These are phyloP conservation scores for Austrolebias charrua DNA, from an alignment of 2,797 vertebrate species.

Conservation along the genomic window DNA sequence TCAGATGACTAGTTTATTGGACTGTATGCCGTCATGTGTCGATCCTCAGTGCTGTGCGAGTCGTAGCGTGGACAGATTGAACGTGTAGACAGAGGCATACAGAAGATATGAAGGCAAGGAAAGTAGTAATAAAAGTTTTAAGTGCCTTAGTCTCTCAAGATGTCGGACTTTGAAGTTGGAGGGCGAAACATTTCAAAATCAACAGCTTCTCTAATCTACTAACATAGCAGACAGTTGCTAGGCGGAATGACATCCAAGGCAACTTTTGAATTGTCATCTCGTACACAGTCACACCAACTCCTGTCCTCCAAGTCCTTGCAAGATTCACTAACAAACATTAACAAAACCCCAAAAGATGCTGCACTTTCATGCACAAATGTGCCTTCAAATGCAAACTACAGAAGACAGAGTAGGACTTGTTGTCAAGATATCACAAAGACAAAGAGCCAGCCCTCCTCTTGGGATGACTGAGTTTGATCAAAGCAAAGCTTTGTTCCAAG, in stretches of 20 bases:
- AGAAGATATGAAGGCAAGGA: constrained; percentile 6
- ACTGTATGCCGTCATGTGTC: constrained; percentile 17
- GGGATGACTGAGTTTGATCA: constrained; percentile 66
- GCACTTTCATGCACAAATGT: constrained; percentile 41
- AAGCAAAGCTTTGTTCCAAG: constrained; percentile 71
- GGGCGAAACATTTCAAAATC: constrained; percentile 68
- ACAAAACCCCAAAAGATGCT: constrained; percentile 29
- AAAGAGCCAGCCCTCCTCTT: constrained; percentile 58
- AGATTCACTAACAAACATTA: constrained; percentile 23
- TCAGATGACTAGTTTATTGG: constrained; percentile 15
- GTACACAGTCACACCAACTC: constrained; percentile 28
- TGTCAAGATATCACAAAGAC: constrained; percentile 68
- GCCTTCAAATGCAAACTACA: constrained; percentile 43
- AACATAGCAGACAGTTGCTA: constrained; percentile 64
- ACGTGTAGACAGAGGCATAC: constrained; percentile 23
- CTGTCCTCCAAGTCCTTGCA: constrained; percentile 38
- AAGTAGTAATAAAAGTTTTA: constrained; percentile 62
- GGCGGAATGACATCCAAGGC: constrained; percentile 61
- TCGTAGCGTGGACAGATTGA: not conserved
- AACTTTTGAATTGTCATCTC: constrained; percentile 66
- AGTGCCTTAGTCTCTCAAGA: constrained; percentile 54
- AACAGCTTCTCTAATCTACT: constrained; percentile 74
- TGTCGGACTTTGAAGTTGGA: constrained; percentile 71
- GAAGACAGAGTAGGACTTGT: constrained; percentile 61
- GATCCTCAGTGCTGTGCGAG: not conserved